Conservation (phyloP, 2,888 invertebrate species). For the Sabatieria punctata region DNA sequence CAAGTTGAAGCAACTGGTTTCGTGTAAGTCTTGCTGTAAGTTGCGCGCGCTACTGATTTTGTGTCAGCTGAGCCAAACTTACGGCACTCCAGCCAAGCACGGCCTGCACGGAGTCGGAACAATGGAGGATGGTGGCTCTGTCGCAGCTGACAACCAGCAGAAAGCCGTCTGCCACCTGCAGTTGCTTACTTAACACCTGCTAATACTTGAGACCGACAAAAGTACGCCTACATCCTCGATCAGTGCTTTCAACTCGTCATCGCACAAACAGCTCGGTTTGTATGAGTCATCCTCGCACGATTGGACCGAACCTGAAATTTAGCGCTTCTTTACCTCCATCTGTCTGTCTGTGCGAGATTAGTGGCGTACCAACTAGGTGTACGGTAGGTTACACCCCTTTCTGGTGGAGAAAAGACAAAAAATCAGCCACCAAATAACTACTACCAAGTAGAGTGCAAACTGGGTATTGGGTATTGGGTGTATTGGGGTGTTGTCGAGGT, state of each 20-base stretch:
- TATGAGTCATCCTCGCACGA: constrained; percentile 49
- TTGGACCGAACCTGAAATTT: constrained; percentile 46
- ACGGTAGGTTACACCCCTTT: too few relatives aligned
- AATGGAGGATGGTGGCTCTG: constrained; percentile 68
- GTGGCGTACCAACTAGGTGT: too few relatives aligned
- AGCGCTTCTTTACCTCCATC: too few relatives aligned
- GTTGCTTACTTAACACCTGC: constrained; percentile 10
- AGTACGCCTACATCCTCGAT: neutral
- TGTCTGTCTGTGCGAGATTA: too few relatives aligned
- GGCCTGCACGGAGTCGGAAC: constrained; percentile 66
- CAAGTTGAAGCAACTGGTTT: constrained; percentile 83
- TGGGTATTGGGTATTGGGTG: too few relatives aligned
- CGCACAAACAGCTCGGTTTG: constrained; percentile 62
- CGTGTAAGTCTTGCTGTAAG: constrained; percentile 38
- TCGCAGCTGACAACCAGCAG: constrained; percentile 82
- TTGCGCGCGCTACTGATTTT: neutral
- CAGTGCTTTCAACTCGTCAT: constrained; percentile 59
- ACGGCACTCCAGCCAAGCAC: constrained; percentile 49
- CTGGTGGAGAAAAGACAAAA: too few relatives aligned
- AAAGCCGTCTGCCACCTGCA: constrained; percentile 69
- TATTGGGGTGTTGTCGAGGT: too few relatives aligned
- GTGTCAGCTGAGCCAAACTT: neutral
- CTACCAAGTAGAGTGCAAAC: too few relatives aligned
- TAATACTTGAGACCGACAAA: too few relatives aligned
- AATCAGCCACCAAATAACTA: too few relatives aligned